Conservation (phyloP, 2,888 invertebrate genomes). For the Piscicola geometra region DNA sequence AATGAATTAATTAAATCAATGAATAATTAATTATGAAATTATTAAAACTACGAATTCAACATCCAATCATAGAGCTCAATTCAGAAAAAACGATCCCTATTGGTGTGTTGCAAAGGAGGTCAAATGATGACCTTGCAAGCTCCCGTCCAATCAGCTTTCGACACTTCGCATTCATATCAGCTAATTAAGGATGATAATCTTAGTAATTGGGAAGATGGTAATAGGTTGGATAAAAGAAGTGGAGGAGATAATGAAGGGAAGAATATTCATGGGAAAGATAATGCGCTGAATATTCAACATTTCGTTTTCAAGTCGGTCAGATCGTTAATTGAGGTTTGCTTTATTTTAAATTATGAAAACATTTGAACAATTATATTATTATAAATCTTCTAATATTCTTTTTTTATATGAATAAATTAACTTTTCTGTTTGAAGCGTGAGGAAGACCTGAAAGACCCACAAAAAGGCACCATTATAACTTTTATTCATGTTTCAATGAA, state of each 20-base stretch:
- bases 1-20: too few relatives aligned
- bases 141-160: conserved; percentile 50
- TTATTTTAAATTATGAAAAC: too few relatives aligned
- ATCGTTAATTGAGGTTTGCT: conserved; percentile 45
- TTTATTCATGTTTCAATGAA: too few relatives aligned
- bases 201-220: too few relatives aligned
- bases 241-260: too few relatives aligned
- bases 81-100: conserved; percentile 49
- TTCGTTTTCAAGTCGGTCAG: conserved; percentile 54
- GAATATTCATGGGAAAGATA: conserved; percentile 9
- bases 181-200: too few relatives aligned
- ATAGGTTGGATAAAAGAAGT: too few relatives aligned
- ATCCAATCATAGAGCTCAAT: conserved; percentile 9
- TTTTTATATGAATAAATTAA: background rate
- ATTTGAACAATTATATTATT: too few relatives aligned
- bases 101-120: conserved; percentile 53
- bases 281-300: conserved; percentile 46
- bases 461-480: conserved; percentile 23
- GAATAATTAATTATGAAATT: too few relatives aligned
- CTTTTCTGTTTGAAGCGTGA: conserved; percentile 49
- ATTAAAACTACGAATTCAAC: background rate
- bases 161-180: conserved; percentile 53
- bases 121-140: conserved; percentile 51
- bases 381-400: background rate
- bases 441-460: conserved; percentile 52